Evolutionary conservation across 2,888 invertebrate genomes (phyloP), one percentile per base, ranked within the genome.

Genomic region (Anthoptus insignis): DNA sequence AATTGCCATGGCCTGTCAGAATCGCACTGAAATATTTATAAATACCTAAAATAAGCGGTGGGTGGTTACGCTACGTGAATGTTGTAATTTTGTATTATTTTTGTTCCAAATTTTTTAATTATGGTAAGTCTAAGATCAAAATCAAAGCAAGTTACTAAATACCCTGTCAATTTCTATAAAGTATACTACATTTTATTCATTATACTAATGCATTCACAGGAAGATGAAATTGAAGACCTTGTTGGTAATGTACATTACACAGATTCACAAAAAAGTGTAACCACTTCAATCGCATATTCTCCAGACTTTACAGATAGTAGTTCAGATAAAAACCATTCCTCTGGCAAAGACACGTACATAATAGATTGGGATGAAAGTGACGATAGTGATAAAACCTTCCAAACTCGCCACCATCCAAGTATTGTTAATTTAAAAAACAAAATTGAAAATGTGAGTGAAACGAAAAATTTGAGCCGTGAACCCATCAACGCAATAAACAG

Each of bases 61-160:
- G 24, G 82, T 84, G 82, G 83, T 79, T 82, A 80, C 78, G 82
- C 77, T 70, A 66, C 73, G 70, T 73, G 67, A 63, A 76, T 80
- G 75, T 77, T 80, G 69, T 73, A 71, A 78, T 64, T 86, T 86
- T 82, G 72, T 83, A 77, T 81, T 77, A 69, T 80, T 87, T 87
- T 86, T 86, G 79, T 86, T 89, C 87, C 66, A 89, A 89, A 90
- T 88, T 87, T 22, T 74, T 69, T 27, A 74, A 83, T 75, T 66
- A 90, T 90, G 91, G 90, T 91, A 76, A 86, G 89, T 80, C 3
- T n/a, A n/a, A n/a, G n/a, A n/a, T n/a, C n/a, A n/a, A n/a, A n/a
- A n/a, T n/a, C n/a, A n/a, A n/a, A n/a, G n/a, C n/a, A n/a, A n/a
- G n/a, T n/a, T n/a, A n/a, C n/a, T n/a, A n/a, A n/a, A n/a, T n/a